These are phyloP conservation scores for Arctia plantaginis DNA, from an alignment of 2,888 invertebrate species.

Conservation along the genomic window DNA sequence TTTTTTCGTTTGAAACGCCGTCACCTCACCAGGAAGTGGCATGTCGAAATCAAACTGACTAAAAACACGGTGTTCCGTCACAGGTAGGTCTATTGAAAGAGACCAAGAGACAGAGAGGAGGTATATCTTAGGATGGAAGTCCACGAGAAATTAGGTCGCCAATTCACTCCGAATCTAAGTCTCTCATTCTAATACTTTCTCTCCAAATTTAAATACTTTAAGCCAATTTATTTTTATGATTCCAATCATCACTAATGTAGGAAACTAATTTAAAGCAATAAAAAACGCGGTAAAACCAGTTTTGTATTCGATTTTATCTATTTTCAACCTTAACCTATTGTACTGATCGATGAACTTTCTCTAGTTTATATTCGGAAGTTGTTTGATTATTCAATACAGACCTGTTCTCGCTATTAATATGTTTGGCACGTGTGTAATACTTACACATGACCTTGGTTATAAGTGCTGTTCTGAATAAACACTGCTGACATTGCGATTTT, in stretches of 20 bases:
- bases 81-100: no score
- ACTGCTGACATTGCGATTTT: neutral
- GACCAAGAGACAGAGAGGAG: no score
- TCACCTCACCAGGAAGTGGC: no score
- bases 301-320: neutral
- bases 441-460: neutral
- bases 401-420: neutral
- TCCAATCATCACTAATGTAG: no score
- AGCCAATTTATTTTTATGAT: neutral
- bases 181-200: neutral
- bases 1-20: no score
- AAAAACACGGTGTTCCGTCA: no score
- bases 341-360: neutral
- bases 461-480: neutral
- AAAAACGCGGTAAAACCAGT: neutral
- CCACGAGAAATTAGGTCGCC: no score
- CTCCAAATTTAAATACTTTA: neutral
- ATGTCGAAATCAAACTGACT: no score
- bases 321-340: conserved; percentile 1
- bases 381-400: neutral
- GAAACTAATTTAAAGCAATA: neutral
- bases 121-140: no score
- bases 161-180: neutral
- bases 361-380: neutral
- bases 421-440: neutral